phyloP scores from a whole-genome alignment of 2,888 invertebrate species.

The Megalurothrips usitatus region DNA sequence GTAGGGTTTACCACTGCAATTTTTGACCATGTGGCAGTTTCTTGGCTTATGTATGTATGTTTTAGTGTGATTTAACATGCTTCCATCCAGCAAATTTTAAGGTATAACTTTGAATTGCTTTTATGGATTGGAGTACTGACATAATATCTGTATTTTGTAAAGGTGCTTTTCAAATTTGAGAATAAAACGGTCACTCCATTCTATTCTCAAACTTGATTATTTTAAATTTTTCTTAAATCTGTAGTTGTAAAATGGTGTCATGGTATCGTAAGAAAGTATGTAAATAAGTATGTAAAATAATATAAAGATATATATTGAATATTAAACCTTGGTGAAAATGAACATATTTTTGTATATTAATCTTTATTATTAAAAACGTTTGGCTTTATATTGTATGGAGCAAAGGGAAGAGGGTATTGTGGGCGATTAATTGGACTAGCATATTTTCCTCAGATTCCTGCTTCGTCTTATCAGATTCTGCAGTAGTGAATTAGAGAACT shows the following conservation, averaged over 20 bases:
- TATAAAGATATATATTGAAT: not conserved
- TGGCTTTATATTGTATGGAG: not conserved
- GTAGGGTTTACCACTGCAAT: not conserved
- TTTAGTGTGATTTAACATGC: not conserved
- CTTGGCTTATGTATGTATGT: not conserved
- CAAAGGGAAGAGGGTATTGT: not conserved
- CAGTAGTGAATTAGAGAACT: not conserved
- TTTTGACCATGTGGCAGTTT: not conserved
- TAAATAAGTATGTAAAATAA: slow-evolving; percentile 9
- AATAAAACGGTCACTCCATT: not conserved
- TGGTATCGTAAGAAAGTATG: slow-evolving; percentile 1
- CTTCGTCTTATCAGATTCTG: not conserved
- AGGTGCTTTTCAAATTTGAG: slow-evolving; percentile 14
- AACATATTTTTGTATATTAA: slow-evolving; percentile 13
- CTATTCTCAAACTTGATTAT: not conserved
- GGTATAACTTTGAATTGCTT: not conserved
- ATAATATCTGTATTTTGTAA: not conserved
- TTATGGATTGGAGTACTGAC: not conserved
- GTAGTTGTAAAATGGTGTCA: not conserved
- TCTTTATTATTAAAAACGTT: not conserved
- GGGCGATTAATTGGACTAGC: too few relatives aligned
- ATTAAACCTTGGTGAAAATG: not conserved
- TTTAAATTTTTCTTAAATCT: not conserved
- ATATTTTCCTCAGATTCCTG: too few relatives aligned
- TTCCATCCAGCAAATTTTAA: not conserved